Base-by-base conservation (phyloP, 2,888 invertebrate genomes). In the Eudasyphora cyanicolor region DNA sequence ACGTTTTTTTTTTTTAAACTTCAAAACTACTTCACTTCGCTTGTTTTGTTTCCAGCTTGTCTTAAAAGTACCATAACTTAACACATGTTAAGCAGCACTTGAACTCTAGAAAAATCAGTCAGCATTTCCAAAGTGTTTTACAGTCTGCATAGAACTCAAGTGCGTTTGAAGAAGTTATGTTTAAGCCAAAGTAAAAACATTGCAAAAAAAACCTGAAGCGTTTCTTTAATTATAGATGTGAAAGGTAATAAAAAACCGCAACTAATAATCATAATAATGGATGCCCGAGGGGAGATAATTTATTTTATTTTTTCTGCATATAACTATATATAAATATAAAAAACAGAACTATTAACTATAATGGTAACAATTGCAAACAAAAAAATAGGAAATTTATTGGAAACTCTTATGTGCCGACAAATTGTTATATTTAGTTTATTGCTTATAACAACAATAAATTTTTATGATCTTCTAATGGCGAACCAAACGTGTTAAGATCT, bases 111-210 rank as follows among this genome's bases (percentile, higher is more conserved):
- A 64, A 64, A 64, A 64, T 38, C 64, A 19, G n/a, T 21, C 19
- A 64, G 1, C 64, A 62, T 62, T 32, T 62, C 32, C 17, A 35
- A 62, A 64, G 64, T 35, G 19, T 64, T 64, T 12, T 21, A 64
- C 35, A 42, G 77, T 80, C 79, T 74, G 32, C 42, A 12, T 67
- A 14, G 51, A 67, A 74, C n/a, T 45, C 14, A 71, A 76, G 76
- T 69, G 32, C 29, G 24, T n/a, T n/a, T n/a, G n/a, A 57, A 27
- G 24, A 57, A 57, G 21, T 57, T 57, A 14, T 24, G 14, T 57
- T 51, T 4, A 57, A 57, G 7, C 27, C 12, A 57, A 57, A 24
- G 27, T 24, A 64, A 35, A 21, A 64, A 64, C 8, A n/a, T 19
- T 10, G 57, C n/a, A 3, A 45, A 57, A 14, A 21, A 64, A 64